phyloP scores from a whole-genome alignment of 2,797 vertebrate species.

The Danio albolineatus region DNA sequence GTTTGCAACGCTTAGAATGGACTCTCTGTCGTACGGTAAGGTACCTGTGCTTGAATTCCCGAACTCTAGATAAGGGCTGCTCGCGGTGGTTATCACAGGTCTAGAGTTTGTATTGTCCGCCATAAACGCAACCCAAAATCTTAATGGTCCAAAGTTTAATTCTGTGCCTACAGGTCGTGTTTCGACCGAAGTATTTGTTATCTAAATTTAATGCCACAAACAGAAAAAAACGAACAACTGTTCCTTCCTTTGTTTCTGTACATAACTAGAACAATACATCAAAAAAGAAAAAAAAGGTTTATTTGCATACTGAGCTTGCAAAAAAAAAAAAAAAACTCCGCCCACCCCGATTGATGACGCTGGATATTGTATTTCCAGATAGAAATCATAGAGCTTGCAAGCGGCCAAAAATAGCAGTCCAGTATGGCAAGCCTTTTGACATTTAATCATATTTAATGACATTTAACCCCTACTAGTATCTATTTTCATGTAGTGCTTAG shows the following conservation, averaged over 20 bases:
- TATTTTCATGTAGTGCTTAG: too few relatives aligned
- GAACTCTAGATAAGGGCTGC: slow-evolving; percentile 35
- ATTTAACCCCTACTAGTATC: too few relatives aligned
- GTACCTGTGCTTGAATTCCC: slow-evolving; percentile 21
- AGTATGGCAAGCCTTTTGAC: too few relatives aligned
- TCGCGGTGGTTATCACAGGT: slow-evolving; percentile 50
- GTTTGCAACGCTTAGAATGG: slow-evolving; percentile 24
- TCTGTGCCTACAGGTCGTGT: neutral
- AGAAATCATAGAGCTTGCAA: too few relatives aligned
- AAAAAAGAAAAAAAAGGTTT: neutral
- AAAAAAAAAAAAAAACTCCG: slow-evolving; percentile 4
- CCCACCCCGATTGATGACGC: slow-evolving; percentile 9
- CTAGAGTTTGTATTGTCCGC: slow-evolving; percentile 40
- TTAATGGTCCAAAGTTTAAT: neutral
- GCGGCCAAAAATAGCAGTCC: too few relatives aligned
- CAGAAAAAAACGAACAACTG: too few relatives aligned
- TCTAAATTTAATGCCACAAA: too few relatives aligned
- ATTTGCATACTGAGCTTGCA: slow-evolving; percentile 27
- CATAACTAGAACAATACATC: neutral
- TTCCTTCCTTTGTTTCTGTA: neutral
- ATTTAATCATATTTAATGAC: too few relatives aligned
- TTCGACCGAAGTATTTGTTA: neutral
- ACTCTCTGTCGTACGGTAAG: slow-evolving; percentile 45
- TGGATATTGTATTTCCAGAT: too few relatives aligned
- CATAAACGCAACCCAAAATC: slow-evolving; percentile 39